Percentiles rank a stretch among this genome's conserved stretches.
Evolutionary conservation across 2,888 invertebrate genomes (phyloP).

Genomic region (Macropis europaea): DNA sequence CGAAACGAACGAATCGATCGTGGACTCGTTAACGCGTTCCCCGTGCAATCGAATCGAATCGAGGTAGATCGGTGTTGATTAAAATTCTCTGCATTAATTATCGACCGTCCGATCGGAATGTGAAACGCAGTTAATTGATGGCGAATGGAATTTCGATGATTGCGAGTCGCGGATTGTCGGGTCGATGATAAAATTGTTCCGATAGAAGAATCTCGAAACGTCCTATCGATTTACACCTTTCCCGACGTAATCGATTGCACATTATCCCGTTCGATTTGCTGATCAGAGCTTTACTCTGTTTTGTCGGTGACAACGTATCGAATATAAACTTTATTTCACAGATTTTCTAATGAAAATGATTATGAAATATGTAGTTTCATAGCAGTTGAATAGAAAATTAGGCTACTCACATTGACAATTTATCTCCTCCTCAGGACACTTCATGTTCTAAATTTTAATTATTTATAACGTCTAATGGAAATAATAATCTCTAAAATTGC

Average conservation of each 20-base stretch:
- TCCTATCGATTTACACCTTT: not conserved
- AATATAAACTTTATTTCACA: no score
- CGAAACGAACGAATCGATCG: slow-evolving; percentile 2
- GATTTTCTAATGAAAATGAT: no score
- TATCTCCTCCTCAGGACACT: no score
- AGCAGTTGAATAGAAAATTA: no score
- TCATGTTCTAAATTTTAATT: no score
- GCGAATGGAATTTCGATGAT: slow-evolving; percentile 34
- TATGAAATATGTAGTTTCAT: no score
- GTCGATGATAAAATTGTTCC: not conserved
- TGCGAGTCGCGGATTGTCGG: not conserved
- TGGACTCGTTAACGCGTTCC: slow-evolving; percentile 32
- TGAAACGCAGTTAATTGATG: slow-evolving; percentile 40
- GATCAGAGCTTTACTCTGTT: no score
- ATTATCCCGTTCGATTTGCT: no score
- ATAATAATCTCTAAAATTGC: no score
- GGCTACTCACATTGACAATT: no score
- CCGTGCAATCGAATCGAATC: slow-evolving; percentile 27
- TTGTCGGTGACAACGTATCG: no score
- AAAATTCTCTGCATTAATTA: slow-evolving; percentile 50
- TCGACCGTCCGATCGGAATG: slow-evolving; percentile 33
- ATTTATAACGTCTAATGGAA: no score
- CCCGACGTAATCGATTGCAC: not conserved
- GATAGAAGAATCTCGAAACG: not conserved
- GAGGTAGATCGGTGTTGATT: slow-evolving; percentile 26